These are phyloP conservation scores for Folsomia manolachei DNA, from an alignment of 2,888 invertebrate species.

Conservation along the genomic window DNA sequence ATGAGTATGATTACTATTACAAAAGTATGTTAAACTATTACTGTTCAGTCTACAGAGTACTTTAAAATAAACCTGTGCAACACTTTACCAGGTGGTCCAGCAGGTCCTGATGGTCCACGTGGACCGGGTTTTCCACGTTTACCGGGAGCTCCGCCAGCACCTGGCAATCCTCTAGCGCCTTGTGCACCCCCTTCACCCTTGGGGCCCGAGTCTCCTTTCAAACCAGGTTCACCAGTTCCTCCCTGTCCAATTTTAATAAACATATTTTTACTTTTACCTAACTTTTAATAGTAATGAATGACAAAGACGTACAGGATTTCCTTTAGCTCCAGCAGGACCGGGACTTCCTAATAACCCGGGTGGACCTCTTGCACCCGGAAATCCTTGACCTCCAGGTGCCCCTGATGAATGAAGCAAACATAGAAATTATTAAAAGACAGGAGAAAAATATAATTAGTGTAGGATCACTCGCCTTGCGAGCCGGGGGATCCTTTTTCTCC, in stretches of 20 bases:
- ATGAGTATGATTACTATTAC: no score
- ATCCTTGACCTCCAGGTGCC: constrained; percentile 73
- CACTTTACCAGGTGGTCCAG: constrained; percentile 71
- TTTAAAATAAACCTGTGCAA: no score
- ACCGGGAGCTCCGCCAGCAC: constrained; percentile 71
- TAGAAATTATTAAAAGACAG: no score
- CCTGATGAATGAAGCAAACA: no score
- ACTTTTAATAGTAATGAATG: background rate
- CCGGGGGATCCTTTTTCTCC: constrained; percentile 80
- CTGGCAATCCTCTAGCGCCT: constrained; percentile 73
- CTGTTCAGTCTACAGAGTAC: background rate
- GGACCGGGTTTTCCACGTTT: constrained; percentile 78
- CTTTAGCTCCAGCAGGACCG: constrained; percentile 72
- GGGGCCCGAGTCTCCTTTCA: constrained; percentile 72
- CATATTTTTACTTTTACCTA: background rate
- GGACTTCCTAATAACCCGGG: constrained; percentile 72
- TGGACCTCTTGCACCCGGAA: constrained; percentile 72
- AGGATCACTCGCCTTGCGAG: no score
- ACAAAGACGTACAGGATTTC: constrained; percentile 66
- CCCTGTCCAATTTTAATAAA: constrained; percentile 59
- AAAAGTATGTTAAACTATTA: no score
- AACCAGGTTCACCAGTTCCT: constrained; percentile 72
- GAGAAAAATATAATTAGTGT: no score
- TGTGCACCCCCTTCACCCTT: constrained; percentile 72
- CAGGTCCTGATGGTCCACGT: constrained; percentile 69